Evolutionary conservation across 2,797 vertebrate genomes (phyloP), one percentile per base, ranked within the genome.

Genomic region (Orestias chungarensis): DNA sequence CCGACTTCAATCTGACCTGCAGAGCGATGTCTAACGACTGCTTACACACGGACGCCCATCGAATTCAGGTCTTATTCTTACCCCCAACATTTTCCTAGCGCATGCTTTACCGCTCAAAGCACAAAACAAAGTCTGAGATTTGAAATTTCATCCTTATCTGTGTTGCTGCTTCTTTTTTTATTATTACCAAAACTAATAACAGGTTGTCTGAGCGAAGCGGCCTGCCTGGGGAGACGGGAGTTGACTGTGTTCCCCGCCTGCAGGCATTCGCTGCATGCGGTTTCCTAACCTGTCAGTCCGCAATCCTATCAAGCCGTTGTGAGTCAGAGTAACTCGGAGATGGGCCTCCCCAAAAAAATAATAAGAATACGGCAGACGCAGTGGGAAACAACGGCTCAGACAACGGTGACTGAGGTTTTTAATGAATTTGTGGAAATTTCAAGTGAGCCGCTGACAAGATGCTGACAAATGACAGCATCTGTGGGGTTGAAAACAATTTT

Each of bases 271-370:
- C 76, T 79, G 82, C 44, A 79, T 82, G 91, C 40, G 80, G 84
- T 89, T 88, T 87, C 76, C 80, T 70, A 93, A 93, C 91, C 91
- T 87, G 91, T 92, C 91, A 81, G 89, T 81, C 89, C 25, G 54
- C 89, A 92, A 92, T 93, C 92, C 91, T 80, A 71, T 43, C 71
- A 87, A 83, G 87, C 79, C 80, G 69, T 0, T 64, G 76, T 91
- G 91, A 92, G 84, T 92, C 91, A 92, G 71, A 31, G 50, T 23
- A 75, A 85, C 84, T 82, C 61, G 52, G 75, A 82, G 82, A 87
- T 59, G 82, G 88, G 85, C 83, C 89, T 80, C 82, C 77, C 67
- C 6, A 46, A 47, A 11, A 43, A 27, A 64, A 61, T 31, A 75
- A 83, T 3, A 50, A 84, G 68, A 74, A 68, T 55, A 70, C 25